Conservation (phyloP, 1,140 invertebrate genomes). For the Aphis gossypii region DNA sequence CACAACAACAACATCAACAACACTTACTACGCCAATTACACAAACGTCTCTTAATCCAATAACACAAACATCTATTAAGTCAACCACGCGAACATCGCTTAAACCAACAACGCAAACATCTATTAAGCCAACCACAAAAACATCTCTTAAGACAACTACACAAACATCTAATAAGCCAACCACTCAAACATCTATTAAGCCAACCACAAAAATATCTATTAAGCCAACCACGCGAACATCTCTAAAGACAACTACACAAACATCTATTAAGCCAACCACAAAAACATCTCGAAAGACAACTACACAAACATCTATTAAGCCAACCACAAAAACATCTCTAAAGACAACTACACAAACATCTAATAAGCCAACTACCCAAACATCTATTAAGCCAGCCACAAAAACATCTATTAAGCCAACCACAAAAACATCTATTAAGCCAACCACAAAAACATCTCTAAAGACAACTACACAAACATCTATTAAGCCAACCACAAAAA, state of each 20-base stretch:
- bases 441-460: not conserved
- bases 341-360: not conserved
- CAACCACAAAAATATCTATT: not conserved
- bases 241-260: not conserved
- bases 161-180: no score
- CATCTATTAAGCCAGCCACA: no score
- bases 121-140: not conserved
- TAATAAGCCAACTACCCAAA: no score
- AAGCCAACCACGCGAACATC: not conserved
- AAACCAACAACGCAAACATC: not conserved
- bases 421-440: not conserved
- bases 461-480: not conserved
- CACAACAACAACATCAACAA: not conserved
- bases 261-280: not conserved
- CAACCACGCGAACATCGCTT: not conserved
- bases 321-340: no score
- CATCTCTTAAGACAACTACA: not conserved
- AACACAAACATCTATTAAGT: not conserved
- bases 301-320: no score
- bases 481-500: not conserved
- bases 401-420: not conserved
- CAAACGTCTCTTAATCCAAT: not conserved
- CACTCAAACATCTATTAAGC: no score
- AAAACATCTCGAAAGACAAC: no score
- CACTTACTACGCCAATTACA: not conserved